phyloP scores from a whole-genome alignment of 1,140 invertebrate species.

The Lepidurus apus region DNA sequence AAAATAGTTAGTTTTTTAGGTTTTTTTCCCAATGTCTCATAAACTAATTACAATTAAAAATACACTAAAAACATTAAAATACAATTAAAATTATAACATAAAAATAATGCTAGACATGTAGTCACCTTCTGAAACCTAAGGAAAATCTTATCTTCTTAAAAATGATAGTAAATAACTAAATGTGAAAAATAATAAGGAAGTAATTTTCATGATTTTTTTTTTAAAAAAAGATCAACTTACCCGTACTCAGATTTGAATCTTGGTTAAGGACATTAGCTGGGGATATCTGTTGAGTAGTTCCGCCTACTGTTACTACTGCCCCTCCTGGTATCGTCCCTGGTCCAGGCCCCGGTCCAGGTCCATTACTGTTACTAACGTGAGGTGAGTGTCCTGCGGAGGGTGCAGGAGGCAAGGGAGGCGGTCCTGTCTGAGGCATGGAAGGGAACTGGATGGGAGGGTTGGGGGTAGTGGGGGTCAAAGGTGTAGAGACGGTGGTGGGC shows the following conservation, averaged over 20 bases:
- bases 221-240: conserved; percentile 31
- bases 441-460: conserved; percentile 34
- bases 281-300: conserved; percentile 47
- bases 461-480: conserved; percentile 36
- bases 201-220: neutral
- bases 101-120: too few relatives aligned
- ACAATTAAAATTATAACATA: too few relatives aligned
- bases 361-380: conserved; percentile 71
- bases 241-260: conserved; percentile 38
- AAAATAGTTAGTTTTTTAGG: too few relatives aligned
- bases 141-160: too few relatives aligned
- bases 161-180: neutral
- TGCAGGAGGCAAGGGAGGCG: conserved; percentile 12
- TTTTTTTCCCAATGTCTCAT: too few relatives aligned
- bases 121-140: too few relatives aligned
- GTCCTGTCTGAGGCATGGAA: conserved; percentile 24
- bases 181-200: neutral
- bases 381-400: conserved; percentile 39
- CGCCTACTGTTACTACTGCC: conserved; percentile 32
- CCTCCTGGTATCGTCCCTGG: conserved; percentile 41
- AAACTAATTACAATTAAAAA: too few relatives aligned
- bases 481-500: conserved; percentile 37
- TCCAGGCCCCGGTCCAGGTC: conserved; percentile 36
- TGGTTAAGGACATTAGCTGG: conserved; percentile 36
- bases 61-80: too few relatives aligned